Conservation (phyloP, 2,113 vertebrate genomes). For the Danio rerio region DNA sequence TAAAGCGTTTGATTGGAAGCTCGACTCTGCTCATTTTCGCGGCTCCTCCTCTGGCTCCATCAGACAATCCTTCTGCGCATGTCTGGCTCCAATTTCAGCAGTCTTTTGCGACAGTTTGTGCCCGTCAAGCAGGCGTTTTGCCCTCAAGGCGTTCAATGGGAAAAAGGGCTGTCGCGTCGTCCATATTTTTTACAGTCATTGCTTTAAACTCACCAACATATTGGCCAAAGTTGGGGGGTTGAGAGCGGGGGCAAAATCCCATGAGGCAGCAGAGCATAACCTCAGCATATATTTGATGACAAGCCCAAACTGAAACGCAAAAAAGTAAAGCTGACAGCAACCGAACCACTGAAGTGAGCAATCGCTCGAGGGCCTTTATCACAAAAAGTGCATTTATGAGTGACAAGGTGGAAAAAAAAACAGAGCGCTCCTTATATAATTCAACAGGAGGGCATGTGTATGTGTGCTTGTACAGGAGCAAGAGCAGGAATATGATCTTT, state of each 20-base stretch:
- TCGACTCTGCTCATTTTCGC: no score
- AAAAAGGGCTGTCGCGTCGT: no score
- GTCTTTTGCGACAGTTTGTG: no score
- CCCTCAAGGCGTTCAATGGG: no score
- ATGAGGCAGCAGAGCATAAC: background rate
- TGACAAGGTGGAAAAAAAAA: conserved; percentile 8
- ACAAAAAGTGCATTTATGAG: background rate
- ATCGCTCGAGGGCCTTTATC: conserved; percentile 10
- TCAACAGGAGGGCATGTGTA: conserved; percentile 12
- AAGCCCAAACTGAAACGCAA: conserved; percentile 13
- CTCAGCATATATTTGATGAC: background rate
- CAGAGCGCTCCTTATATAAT: background rate
- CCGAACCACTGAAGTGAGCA: conserved; percentile 12
- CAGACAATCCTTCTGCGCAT: no score
- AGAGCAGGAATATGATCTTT: conserved; percentile 14
- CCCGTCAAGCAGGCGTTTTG: no score
- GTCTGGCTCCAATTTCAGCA: no score
- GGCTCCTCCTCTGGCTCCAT: no score
- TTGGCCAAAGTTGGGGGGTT: background rate
- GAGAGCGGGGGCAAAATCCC: background rate
- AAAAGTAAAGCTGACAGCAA: conserved; percentile 12
- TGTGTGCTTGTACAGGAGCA: conserved; percentile 21
- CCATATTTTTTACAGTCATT: no score
- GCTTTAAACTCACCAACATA: background rate
- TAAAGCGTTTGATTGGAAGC: no score